A percentile compares a stretch with the other conserved stretches of the same genome.
Evolutionary conservation across 2,888 invertebrate genomes (phyloP).

Genomic region (Aphodius granarius): DNA sequence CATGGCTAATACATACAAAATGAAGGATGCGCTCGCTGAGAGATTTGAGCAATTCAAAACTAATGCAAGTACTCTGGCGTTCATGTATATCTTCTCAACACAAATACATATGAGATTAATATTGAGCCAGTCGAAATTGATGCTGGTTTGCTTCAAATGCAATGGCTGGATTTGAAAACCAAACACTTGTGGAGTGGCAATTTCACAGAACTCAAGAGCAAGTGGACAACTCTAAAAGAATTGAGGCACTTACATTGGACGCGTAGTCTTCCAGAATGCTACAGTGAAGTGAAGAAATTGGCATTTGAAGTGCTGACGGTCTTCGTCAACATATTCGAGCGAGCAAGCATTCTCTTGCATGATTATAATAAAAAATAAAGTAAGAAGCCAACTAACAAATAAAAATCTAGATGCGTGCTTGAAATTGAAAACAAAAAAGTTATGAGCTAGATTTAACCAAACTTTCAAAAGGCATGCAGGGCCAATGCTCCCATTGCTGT

Average conservation of each 20-base stretch:
- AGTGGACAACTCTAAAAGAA: conserved; percentile 39
- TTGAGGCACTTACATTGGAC: too few species aligned
- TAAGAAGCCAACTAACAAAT: too few species aligned
- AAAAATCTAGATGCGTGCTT: too few species aligned
- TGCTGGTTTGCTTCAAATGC: too few species aligned
- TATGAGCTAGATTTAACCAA: too few species aligned
- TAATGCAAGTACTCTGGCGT: conserved; percentile 34
- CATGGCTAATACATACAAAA: conserved; percentile 28
- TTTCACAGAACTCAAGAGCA: conserved; percentile 36
- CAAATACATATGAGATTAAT: conserved; percentile 36
- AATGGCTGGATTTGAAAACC: conserved; percentile 40
- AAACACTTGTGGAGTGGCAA: conserved; percentile 40
- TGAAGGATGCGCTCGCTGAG: conserved; percentile 33
- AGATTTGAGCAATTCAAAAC: conserved; percentile 36
- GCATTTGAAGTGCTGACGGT: background rate
- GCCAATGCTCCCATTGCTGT: too few species aligned
- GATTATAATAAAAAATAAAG: too few species aligned
- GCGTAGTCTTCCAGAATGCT: conserved; percentile 35
- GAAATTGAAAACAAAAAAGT: too few species aligned
- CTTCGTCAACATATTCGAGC: too few species aligned
- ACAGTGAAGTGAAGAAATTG: conserved; percentile 6
- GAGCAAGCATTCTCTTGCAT: too few species aligned
- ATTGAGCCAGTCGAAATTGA: conserved; percentile 38
- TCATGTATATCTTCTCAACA: conserved; percentile 38
- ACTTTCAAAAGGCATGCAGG: too few species aligned